Evolutionary conservation across 2,888 invertebrate genomes (phyloP), one percentile per base, ranked within the genome.

Genomic region (Hypsopygia costalis): DNA sequence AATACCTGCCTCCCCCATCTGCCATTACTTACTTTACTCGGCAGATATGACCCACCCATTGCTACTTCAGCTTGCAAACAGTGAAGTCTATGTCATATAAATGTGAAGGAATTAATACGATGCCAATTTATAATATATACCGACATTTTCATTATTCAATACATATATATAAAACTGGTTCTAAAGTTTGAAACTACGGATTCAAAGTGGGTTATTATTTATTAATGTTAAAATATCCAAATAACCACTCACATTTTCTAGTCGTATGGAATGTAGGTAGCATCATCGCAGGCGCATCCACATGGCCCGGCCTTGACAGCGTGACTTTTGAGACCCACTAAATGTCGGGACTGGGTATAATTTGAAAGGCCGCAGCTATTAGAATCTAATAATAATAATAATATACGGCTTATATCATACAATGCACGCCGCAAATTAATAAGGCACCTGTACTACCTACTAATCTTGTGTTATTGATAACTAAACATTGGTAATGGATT

Each of bases 221-320:
- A n/a, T n/a, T n/a, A n/a, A n/a, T n/a, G n/a, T n/a, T n/a, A n/a
- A n/a, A 11, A 11, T 11, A 30, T 11, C 10, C 29, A 30, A 10
- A 1, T 10, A n/a, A n/a, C n/a, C n/a, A 10, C 29, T 30, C 47
- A 44, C 46, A 44, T 36, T 42, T 39, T 40, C 34, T 10, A 5
- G 30, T n/a, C 48, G 47, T 50, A 16, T 16, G n/a, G n/a, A n/a
- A n/a, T 4, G 16, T 16, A 4, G 4, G 2, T 16, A 16, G 2
- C 16, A 3, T 16, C 16, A 16, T 41, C 58, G 49, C 60, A 30
- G 40, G 56, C 63, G 57, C 67, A 68, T 71, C 69, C 48, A 55
- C 50, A 12, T 11, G 36, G 12, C 55, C 71, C 57, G 74, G 66
- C 86, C 86, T 83, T 85, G 85, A 79, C 83, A 64, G 65, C 68